Conservation (phyloP, 2,888 invertebrate genomes). For the Pachydiplax longipennis region DNA sequence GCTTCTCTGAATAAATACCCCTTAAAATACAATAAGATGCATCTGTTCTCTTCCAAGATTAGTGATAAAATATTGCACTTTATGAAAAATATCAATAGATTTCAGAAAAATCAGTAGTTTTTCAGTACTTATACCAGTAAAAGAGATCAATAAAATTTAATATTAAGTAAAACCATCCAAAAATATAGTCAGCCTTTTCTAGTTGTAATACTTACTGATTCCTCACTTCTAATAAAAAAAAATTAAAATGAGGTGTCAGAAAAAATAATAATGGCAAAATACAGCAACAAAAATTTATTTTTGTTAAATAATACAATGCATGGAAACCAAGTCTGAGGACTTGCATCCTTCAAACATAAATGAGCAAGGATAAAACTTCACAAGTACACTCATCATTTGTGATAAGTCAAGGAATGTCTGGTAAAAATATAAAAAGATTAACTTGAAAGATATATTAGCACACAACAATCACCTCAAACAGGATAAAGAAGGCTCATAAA, state of each 20-base stretch:
- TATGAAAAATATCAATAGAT: too few species aligned
- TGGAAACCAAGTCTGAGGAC: background rate
- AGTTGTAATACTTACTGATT: too few species aligned
- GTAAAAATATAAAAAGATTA: background rate
- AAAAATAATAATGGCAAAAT: background rate
- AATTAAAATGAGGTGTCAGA: background rate
- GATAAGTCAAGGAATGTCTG: background rate
- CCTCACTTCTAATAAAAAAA: too few species aligned
- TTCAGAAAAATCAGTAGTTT: too few species aligned
- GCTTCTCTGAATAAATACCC: too few species aligned
- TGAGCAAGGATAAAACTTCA: background rate
- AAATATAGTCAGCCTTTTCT: too few species aligned
- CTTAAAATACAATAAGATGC: too few species aligned
- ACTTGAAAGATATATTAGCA: background rate
- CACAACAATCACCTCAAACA: background rate
- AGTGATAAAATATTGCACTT: too few species aligned
- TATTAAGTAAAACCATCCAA: too few species aligned
- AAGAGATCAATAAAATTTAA: too few species aligned
- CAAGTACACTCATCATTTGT: background rate
- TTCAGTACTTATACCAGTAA: too few species aligned
- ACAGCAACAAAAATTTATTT: background rate
- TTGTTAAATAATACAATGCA: background rate
- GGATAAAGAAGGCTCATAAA: background rate
- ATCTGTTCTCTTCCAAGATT: too few species aligned
- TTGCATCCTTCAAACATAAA: background rate